Percentiles rank a stretch among this genome's conserved stretches.
Conservation (phyloP, 1,140 invertebrate genomes). For the Cotesia chilonis region DNA sequence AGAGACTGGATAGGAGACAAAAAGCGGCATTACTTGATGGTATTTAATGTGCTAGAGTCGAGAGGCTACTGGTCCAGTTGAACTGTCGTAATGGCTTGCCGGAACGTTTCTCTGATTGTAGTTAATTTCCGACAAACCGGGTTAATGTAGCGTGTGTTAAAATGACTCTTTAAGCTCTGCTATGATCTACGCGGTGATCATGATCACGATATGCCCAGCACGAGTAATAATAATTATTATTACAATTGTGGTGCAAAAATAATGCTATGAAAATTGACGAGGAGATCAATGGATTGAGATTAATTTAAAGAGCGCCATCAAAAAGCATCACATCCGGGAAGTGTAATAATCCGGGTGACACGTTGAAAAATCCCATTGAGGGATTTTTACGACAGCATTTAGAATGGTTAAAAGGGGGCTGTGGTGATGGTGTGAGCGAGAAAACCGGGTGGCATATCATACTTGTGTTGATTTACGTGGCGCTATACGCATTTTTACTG, state of each 20-base stretch:
- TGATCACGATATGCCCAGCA: neutral
- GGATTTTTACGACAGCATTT: conserved; percentile 18
- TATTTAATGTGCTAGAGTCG: conserved; percentile 21
- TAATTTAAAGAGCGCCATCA: neutral
- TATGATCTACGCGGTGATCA: neutral
- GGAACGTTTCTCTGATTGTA: conserved; percentile 60
- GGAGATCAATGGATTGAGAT: conserved; percentile 2
- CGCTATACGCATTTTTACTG: conserved; percentile 60
- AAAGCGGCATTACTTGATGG: conserved; percentile 19
- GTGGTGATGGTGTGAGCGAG: conserved; percentile 9
- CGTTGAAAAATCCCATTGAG: neutral
- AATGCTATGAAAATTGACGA: neutral
- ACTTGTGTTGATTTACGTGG: conserved; percentile 61
- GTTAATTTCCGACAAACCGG: conserved; percentile 63
- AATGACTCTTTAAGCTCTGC: neutral
- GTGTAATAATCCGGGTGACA: conserved; percentile 9
- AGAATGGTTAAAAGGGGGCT: neutral
- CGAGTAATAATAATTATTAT: neutral
- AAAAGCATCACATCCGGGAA: neutral
- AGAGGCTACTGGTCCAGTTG: conserved; percentile 50
- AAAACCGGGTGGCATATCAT: conserved; percentile 51
- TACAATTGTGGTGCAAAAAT: neutral
- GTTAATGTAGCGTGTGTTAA: conserved; percentile 62
- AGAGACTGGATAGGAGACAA: neutral
- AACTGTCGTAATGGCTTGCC: conserved; percentile 52